A percentile compares a stretch with the other conserved stretches of the same genome.
Conservation (phyloP, 2,113 vertebrate genomes). For the Archilochus colubris region DNA sequence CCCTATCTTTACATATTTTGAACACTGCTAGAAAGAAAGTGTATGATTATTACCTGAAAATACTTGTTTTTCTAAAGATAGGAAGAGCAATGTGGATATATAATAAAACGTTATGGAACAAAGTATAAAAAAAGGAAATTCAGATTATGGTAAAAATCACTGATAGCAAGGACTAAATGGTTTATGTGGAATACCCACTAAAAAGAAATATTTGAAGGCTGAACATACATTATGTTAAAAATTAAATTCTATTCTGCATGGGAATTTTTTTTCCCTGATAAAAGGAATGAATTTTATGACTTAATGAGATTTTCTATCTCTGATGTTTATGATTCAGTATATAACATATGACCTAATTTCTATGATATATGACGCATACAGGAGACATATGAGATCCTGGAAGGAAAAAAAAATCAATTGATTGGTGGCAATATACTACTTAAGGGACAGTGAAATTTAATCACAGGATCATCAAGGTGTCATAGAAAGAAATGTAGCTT, state of each 20-base stretch:
- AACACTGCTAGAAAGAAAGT: neutral
- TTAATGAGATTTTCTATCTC: constrained; percentile 41
- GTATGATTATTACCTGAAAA: neutral
- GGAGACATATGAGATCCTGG: neutral
- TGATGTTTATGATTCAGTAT: constrained; percentile 46
- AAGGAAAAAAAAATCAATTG: neutral
- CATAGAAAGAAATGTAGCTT: constrained; percentile 8
- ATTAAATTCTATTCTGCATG: constrained; percentile 2
- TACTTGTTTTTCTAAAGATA: neutral
- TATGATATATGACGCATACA: neutral
- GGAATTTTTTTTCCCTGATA: constrained; percentile 9
- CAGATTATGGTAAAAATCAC: neutral
- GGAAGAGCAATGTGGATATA: neutral
- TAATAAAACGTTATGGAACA: neutral
- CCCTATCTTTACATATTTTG: neutral
- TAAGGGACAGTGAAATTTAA: constrained; percentile 28
- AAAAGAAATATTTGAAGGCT: neutral
- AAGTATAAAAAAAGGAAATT: neutral
- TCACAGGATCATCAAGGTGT: neutral
- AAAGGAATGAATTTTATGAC: constrained; percentile 29
- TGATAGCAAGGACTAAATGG: neutral
- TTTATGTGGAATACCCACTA: neutral
- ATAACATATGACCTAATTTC: constrained; percentile 52
- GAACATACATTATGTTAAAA: neutral
- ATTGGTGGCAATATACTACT: constrained; percentile 4